Percentiles rank a stretch among this genome's conserved stretches.
Conservation (phyloP, 2,888 invertebrate species). For the Scaptomyza cyrtandrae region DNA sequence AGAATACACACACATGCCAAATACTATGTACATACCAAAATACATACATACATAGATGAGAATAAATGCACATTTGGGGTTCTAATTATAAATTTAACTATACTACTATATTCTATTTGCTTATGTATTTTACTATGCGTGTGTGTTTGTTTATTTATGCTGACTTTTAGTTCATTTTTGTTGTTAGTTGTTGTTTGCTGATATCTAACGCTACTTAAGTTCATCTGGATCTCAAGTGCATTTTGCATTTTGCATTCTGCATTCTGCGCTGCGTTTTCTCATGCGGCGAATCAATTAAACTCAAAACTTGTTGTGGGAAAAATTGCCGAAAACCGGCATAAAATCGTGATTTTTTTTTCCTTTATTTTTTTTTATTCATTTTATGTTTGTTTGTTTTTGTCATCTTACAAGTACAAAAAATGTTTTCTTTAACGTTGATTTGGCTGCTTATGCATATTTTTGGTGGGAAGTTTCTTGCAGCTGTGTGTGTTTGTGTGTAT, state of each 20-base stretch:
- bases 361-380: slow-evolving; percentile 14
- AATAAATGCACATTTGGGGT: slow-evolving; percentile 19
- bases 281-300: slow-evolving; percentile 73
- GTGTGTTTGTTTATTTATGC: slow-evolving; percentile 21
- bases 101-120: slow-evolving; percentile 1
- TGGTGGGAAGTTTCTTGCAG: slow-evolving; percentile 62
- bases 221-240: slow-evolving; percentile 78
- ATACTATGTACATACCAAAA: not conserved
- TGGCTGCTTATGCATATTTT: slow-evolving; percentile 61
- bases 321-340: slow-evolving; percentile 75
- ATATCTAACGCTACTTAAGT: slow-evolving; percentile 69
- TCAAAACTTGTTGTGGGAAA: slow-evolving; percentile 72
- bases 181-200: slow-evolving; percentile 21
- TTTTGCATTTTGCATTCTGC: slow-evolving; percentile 42
- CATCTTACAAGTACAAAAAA: slow-evolving; percentile 59
- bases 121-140: not conserved
- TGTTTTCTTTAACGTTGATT: slow-evolving; percentile 68
- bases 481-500: slow-evolving; percentile 24
- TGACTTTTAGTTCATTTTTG: slow-evolving; percentile 32
- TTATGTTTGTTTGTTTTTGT: slow-evolving; percentile 33
- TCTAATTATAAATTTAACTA: slow-evolving; percentile 56
- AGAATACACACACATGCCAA: slow-evolving; percentile 4
- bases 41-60: not conserved
- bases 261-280: slow-evolving; percentile 58
- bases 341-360: slow-evolving; percentile 73